phyloP scores from a whole-genome alignment of 2,113 vertebrate genomes.

The Callospermophilus lateralis region DNA sequence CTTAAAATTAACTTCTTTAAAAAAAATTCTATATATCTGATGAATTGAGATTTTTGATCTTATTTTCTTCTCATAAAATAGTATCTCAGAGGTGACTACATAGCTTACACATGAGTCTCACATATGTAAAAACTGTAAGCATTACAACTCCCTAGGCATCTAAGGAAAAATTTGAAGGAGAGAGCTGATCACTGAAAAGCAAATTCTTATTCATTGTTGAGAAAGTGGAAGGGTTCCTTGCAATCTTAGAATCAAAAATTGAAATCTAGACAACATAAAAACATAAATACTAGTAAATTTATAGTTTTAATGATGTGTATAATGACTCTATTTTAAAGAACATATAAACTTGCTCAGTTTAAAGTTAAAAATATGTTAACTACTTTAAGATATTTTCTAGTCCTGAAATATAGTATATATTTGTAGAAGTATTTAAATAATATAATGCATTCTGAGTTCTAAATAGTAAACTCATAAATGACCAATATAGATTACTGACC shows the following conservation, averaged over 20 bases:
- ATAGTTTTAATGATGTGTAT: not conserved
- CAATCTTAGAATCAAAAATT: not conserved
- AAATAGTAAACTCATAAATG: not conserved
- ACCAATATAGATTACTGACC: not conserved
- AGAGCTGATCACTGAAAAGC: not conserved
- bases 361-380: not conserved
- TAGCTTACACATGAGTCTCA: not conserved
- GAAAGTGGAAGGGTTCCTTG: not conserved
- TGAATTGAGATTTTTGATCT: not conserved
- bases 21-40: not conserved
- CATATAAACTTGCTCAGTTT: not conserved
- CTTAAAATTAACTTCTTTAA: not conserved
- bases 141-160: not conserved
- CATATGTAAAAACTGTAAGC: not conserved
- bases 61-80: not conserved
- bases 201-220: not conserved
- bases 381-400: not conserved
- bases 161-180: not conserved
- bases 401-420: not conserved
- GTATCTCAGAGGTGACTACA: not conserved
- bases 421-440: slow-evolving; percentile 16
- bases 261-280: not conserved
- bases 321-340: not conserved
- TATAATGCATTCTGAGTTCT: not conserved
- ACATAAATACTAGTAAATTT: not conserved